A percentile compares a stretch with the other conserved stretches of the same genome.
Conservation (phyloP, 2,113 vertebrate species). For the Gnathonemus longibarbis region DNA sequence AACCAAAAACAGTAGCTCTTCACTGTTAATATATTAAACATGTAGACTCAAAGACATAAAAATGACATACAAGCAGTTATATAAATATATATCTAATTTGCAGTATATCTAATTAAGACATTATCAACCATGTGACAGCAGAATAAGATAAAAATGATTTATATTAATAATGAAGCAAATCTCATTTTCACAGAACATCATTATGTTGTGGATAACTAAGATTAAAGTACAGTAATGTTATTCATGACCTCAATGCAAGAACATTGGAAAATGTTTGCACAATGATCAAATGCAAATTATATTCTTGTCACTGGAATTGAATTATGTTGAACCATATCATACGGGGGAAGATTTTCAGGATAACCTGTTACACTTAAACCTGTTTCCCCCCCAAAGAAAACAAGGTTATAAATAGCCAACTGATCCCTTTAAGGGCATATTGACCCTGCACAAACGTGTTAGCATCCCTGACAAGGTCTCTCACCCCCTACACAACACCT, state of each 20-base stretch:
- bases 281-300: not conserved
- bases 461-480: not conserved
- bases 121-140: not conserved
- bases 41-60: not conserved
- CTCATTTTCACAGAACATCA: not conserved
- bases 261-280: not conserved
- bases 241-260: not conserved
- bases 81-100: not conserved
- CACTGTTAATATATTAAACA: not conserved
- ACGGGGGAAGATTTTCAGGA: not conserved
- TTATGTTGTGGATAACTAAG: not conserved
- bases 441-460: not conserved
- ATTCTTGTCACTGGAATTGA: not conserved
- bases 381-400: not conserved
- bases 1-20: not conserved
- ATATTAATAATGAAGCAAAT: not conserved
- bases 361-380: not conserved
- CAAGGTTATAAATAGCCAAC: not conserved
- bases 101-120: not conserved
- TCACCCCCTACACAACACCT: not conserved
- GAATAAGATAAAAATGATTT: not conserved
- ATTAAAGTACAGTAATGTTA: not conserved
- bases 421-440: not conserved
- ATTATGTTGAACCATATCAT: not conserved
- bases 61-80: not conserved